Evolutionary conservation across 2,113 vertebrate genomes (phyloP), one percentile per base, ranked within the genome.

Genomic region (Ammodytes dubius): DNA sequence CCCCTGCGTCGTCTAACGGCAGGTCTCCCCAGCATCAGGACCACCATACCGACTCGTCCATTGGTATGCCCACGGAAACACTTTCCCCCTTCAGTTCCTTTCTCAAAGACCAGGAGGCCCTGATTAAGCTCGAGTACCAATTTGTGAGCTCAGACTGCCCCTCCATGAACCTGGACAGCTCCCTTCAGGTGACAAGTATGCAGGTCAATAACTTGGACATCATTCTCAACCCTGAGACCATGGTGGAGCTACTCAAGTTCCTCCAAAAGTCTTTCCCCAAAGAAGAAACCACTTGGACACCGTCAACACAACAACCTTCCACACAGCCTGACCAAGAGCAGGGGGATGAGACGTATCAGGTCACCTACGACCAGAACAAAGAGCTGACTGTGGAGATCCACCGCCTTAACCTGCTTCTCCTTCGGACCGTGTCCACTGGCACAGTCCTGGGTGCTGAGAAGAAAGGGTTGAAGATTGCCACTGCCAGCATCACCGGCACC

Each of bases 141-240:
- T 99, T 99, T 96, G 97, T 99, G 79, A 99, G 97, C 78, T 97
- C 98, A 2, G 97, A 99, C 81, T 99, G 97, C 77, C 98, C 98
- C 0, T 99, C 97, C 0, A 99, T 99, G 98, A 97, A 97, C 87
- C 92, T 99, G 64, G 96, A 99, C 66, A 97, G 97, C 88, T 97
- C 97, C 3, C 95, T 99, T 35, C 98, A 99, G 88, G 97, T 99
- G 68, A 97, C 97, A 74, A 96, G 95, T 11, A 82, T 99, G 50
- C 98, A 99, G 88, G 97, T 99, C 60, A 99, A 99, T 90, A 99
- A 98, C 80, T 57, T 99, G 88, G 98, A 99, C 91, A 99, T 99
- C 56, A 98, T 99, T 83, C 95, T 99, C 39, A 99, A 99, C 86
- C 98, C 98, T 14, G 98, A 99, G 91, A 99, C 98, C 2, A 97